Base-by-base conservation (phyloP, 1,140 invertebrate species). In the Diachasmimorpha longicaudata region DNA sequence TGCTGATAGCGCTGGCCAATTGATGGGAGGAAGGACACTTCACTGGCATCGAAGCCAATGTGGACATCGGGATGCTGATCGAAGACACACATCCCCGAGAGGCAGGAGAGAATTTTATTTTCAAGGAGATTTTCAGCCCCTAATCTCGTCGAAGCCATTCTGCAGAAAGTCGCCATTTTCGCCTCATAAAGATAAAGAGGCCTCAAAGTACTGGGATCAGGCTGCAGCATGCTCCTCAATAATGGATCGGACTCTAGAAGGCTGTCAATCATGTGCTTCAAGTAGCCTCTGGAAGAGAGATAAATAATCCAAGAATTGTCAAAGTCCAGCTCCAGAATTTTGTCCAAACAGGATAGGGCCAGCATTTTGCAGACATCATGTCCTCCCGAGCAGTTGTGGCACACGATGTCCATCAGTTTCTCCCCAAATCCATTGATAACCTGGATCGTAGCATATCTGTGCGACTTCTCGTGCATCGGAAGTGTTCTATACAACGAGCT, bases 291-390 rank as follows among this genome's bases (percentile, higher is more conserved):
- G 39, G 93, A 92, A 0, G 93, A 91, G 39, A 97, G 86, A 79
- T 95, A 95, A 11, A 92, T 90, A 77, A 95, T 90, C 92, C 95
- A 95, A 16, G 93, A 92, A 13, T 93, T 92, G 19, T 93, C 91
- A 9, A 93, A 92, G 78, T 96, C 93, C 72, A 96, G 88, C 58
- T 94, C 93, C 0, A 96, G 89, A 25, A 97, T 91, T 42, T 94
- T 92, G 82, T 96, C 94, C 39, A 97, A 89, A 73, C 94, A 95
- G 0, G 95, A 93, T 36, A 98, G 86, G 0, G 96, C 94, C 69
- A 96, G 89, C 93, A 97, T 96, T 87, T 96, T 93, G 82, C 95
- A 96, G 19, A 97, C 93, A 81, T 97, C 95, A 83, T 97, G 95
- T 0, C 95, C 95, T 13, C 94, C 94, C 9, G 95, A 95, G 75